Percentiles rank a stretch among this genome's conserved stretches.
Evolutionary conservation across 2,888 invertebrate species (phyloP).

Genomic region (Lasioglossum malachurum): DNA sequence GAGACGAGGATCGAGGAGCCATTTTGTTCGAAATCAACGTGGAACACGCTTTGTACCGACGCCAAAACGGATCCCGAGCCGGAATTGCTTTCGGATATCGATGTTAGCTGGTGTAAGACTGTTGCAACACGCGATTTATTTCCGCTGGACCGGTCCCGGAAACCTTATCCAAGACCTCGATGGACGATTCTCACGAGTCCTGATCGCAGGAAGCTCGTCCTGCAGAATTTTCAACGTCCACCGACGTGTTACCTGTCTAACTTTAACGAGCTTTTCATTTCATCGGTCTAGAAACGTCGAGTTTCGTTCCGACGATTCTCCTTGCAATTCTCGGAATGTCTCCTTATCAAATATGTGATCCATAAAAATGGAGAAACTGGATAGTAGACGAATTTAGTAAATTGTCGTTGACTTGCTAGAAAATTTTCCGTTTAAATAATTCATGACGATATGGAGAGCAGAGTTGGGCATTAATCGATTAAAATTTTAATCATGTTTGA

Average conservation of each 20-base stretch:
- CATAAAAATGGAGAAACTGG: background rate
- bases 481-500: too few species aligned
- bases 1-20: conserved; percentile 14
- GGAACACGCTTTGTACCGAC: conserved; percentile 38
- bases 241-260: background rate
- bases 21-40: conserved; percentile 48
- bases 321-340: background rate
- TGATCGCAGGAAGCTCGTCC: background rate
- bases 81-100: conserved; percentile 52
- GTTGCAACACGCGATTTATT: conserved; percentile 42
- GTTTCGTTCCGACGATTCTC: background rate
- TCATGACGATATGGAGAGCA: background rate
- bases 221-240: background rate
- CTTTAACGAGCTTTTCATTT: background rate
- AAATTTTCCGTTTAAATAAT: background rate
- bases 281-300: background rate
- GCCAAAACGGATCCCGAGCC: conserved; percentile 51
- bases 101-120: conserved; percentile 17
- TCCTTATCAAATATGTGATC: background rate
- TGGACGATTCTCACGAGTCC: background rate
- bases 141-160: conserved; percentile 12
- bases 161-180: conserved; percentile 6
- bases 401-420: background rate
- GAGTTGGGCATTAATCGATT: too few species aligned
- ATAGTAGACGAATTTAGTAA: background rate